Conservation (phyloP, 2,797 vertebrate genomes). For the Aldrovandia affinis region DNA sequence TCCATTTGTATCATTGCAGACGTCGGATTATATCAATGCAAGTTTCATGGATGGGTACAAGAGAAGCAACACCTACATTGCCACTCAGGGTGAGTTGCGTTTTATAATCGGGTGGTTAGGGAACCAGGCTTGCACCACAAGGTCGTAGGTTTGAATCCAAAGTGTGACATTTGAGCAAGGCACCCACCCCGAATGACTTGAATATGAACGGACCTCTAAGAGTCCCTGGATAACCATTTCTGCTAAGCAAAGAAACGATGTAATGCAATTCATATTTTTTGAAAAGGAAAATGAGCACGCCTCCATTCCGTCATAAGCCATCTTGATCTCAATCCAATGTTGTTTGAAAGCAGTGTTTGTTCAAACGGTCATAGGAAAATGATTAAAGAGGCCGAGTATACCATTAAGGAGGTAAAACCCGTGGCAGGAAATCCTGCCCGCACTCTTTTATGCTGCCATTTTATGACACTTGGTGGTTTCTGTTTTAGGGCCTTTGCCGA, state of each 20-base stretch:
- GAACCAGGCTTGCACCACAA: background rate
- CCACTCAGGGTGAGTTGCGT: slow-evolving; percentile 78
- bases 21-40: slow-evolving; percentile 83
- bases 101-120: background rate
- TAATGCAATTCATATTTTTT: too few species aligned
- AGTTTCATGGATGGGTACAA: slow-evolving; percentile 89
- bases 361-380: background rate
- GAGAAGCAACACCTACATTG: slow-evolving; percentile 79
- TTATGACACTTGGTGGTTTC: background rate
- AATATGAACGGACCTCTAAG: background rate
- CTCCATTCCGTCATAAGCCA: too few species aligned
- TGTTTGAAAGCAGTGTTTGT: background rate
- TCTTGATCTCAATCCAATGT: too few species aligned
- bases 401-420: background rate
- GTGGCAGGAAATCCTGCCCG: background rate
- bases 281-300: too few species aligned
- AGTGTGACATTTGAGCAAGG: too few species aligned
- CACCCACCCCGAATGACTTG: background rate
- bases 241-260: too few species aligned
- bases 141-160: too few species aligned
- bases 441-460: background rate
- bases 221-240: too few species aligned
- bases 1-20: slow-evolving; percentile 59
- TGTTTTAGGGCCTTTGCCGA: slow-evolving; percentile 79
- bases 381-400: too few species aligned